Conservation (phyloP, 2,888 invertebrate genomes). For the Furcula furcula region DNA sequence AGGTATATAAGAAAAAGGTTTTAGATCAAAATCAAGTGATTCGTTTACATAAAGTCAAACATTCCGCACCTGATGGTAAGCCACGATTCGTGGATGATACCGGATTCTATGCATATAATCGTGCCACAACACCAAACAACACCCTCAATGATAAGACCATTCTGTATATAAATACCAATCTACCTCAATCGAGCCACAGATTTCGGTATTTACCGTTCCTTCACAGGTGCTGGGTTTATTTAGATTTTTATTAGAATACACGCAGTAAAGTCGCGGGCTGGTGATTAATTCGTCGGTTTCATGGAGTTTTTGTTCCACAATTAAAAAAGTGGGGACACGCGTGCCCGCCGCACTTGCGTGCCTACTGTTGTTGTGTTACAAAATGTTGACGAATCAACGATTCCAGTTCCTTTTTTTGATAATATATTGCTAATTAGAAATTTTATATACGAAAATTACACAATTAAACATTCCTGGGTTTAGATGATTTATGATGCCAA, state of each 20-base stretch:
- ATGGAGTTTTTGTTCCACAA: constrained; percentile 74
- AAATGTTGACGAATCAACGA: constrained; percentile 57
- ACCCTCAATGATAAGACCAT: too few species aligned
- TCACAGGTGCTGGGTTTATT: background rate
- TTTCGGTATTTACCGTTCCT: too few species aligned
- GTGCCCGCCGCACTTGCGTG: constrained; percentile 61
- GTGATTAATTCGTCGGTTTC: constrained; percentile 74
- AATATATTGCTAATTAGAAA: constrained; percentile 62
- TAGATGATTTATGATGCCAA: constrained; percentile 29
- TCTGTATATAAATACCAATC: too few species aligned
- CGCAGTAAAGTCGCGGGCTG: constrained; percentile 48
- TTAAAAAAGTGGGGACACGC: constrained; percentile 57
- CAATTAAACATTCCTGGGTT: constrained; percentile 29
- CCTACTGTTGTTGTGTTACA: constrained; percentile 52
- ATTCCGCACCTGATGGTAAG: too few species aligned
- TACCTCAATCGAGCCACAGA: too few species aligned
- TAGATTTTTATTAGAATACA: constrained; percentile 41
- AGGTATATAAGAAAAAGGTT: too few species aligned
- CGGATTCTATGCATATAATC: too few species aligned
- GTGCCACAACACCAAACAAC: too few species aligned
- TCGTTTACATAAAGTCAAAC: too few species aligned
- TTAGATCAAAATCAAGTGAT: too few species aligned
- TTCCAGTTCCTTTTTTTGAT: constrained; percentile 55
- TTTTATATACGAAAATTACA: constrained; percentile 43
- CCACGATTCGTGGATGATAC: too few species aligned